Evolutionary conservation across 2,113 vertebrate species (phyloP).

Genomic region (Osmerus mordax): DNA sequence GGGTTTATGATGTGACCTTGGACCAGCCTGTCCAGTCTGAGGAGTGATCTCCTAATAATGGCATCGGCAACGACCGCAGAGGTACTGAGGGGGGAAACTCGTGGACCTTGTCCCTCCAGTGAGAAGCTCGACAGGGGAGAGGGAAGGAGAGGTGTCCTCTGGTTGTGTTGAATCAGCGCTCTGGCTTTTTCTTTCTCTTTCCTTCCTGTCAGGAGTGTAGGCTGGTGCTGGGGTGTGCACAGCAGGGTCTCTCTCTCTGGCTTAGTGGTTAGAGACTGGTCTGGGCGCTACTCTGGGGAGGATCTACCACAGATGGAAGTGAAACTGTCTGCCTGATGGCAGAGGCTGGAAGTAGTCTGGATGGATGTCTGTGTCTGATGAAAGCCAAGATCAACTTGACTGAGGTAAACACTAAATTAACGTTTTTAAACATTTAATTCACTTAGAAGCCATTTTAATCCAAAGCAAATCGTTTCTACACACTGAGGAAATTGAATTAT

Average conservation of each 20-base stretch:
- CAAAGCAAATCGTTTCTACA: too few relatives aligned
- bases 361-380: slow-evolving; percentile 11
- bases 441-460: too few relatives aligned
- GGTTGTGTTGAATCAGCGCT: slow-evolving; percentile 48
- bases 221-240: too few relatives aligned
- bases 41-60: slow-evolving; percentile 32
- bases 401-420: too few relatives aligned
- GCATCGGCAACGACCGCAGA: slow-evolving; percentile 30
- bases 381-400: not conserved
- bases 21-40: slow-evolving; percentile 27
- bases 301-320: slow-evolving; percentile 52
- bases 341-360: not conserved
- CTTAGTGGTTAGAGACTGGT: not conserved
- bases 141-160: slow-evolving; percentile 28
- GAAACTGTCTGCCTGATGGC: slow-evolving; percentile 50
- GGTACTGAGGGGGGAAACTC: not conserved
- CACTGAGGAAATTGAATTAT: too few relatives aligned
- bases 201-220: slow-evolving; percentile 58
- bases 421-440: too few relatives aligned
- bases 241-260: slow-evolving; percentile 6
- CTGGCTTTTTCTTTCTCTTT: slow-evolving; percentile 21
- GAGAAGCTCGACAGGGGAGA: slow-evolving; percentile 19
- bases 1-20: slow-evolving; percentile 51
- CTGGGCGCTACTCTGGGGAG: not conserved
- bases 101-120: slow-evolving; percentile 13